These are phyloP conservation scores for Trichonephila inaurata DNA, from an alignment of 1,140 invertebrate species.

Conservation along the genomic window DNA sequence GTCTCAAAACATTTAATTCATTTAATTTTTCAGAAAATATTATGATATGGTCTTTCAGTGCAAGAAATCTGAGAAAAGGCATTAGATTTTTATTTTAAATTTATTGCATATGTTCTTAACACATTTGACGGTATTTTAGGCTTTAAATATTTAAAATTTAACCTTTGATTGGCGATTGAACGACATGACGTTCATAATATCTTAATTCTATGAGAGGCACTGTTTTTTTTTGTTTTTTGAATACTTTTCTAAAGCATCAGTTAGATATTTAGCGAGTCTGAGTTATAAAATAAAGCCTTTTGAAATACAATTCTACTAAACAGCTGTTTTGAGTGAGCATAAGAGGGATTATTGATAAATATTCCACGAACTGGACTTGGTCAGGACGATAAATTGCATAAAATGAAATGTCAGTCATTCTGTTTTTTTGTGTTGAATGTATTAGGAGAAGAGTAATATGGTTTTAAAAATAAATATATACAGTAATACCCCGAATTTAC, in stretches of 20 bases:
- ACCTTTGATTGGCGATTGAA: neutral
- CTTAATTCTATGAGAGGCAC: slow-evolving; percentile 9
- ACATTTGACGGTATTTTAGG: no score
- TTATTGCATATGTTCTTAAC: no score
- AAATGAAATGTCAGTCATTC: no score
- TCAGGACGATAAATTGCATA: neutral
- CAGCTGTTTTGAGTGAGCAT: slow-evolving; percentile 9
- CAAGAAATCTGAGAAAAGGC: no score
- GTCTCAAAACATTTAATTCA: no score
- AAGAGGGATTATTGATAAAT: neutral
- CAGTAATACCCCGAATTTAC: no score
- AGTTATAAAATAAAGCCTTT: neutral
- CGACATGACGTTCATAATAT: neutral
- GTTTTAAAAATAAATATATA: no score
- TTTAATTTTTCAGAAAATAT: no score
- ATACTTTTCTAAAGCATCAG: neutral
- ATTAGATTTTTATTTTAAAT: no score
- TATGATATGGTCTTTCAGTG: no score
- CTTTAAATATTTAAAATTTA: neutral
- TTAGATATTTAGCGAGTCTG: neutral
- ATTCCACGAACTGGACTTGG: neutral
- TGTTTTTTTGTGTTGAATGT: no score
- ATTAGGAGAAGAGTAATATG: no score
- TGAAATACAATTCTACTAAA: neutral
- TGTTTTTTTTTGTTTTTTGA: neutral